These are phyloP conservation scores for Drosophila histrio DNA, from an alignment of 2,888 invertebrate genomes.

Conservation along the genomic window DNA sequence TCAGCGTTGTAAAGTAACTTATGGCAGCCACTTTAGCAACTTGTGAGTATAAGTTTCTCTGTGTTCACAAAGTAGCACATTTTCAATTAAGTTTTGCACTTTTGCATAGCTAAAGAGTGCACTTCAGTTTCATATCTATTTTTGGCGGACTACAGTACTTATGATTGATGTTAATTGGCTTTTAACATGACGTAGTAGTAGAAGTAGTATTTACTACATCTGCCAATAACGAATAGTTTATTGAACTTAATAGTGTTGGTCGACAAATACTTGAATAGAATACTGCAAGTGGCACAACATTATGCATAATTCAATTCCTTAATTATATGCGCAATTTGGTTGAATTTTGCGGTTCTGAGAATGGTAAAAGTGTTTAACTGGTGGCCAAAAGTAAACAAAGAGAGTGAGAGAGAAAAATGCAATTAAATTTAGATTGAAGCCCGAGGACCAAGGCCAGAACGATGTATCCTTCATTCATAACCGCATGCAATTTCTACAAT, in stretches of 20 bases:
- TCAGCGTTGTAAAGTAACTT: constrained; percentile 13
- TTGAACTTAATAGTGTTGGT: constrained; percentile 1
- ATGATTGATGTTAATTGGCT: constrained; percentile 36
- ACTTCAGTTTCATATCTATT: constrained; percentile 16
- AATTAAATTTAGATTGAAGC: constrained; percentile 59
- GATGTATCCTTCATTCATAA: constrained; percentile 52
- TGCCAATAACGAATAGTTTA: neutral
- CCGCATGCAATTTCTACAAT: constrained; percentile 35
- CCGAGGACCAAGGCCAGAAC: neutral
- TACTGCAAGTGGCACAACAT: constrained; percentile 26
- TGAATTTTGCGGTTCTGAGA: constrained; percentile 21
- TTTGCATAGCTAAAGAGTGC: constrained; percentile 21
- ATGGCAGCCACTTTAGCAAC: constrained; percentile 24
- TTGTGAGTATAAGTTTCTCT: neutral
- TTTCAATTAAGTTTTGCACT: constrained; percentile 40
- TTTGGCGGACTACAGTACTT: constrained; percentile 30
- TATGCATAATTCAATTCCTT: constrained; percentile 44
- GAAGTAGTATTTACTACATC: neutral
- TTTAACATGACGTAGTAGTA: neutral
- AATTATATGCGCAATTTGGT: constrained; percentile 49
- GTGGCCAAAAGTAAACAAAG: constrained; percentile 14
- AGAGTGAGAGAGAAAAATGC: constrained; percentile 32
- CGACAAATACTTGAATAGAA: neutral
- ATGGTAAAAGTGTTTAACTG: constrained; percentile 41
- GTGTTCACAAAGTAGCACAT: constrained; percentile 19